Conservation (phyloP, 2,888 invertebrate species). For the Caenorhabditis uteleia region DNA sequence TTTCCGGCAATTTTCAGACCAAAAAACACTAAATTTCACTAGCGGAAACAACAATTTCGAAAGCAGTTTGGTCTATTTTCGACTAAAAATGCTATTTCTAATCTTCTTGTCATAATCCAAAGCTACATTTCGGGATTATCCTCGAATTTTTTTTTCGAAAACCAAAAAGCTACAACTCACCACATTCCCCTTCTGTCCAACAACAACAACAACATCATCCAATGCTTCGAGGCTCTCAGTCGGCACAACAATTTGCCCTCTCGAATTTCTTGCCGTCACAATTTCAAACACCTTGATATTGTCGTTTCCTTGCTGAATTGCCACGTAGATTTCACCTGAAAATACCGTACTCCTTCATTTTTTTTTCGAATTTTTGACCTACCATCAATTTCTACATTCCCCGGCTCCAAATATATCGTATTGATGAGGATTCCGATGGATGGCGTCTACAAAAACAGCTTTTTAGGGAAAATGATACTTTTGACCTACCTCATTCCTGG, state of each 20-base stretch:
- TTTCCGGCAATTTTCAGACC: too few species aligned
- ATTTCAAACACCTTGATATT: conserved; percentile 27
- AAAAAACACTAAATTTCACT: too few species aligned
- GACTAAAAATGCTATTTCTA: too few species aligned
- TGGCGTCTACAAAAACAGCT: conserved; percentile 5
- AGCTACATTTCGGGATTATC: too few species aligned
- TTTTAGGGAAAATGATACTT: not conserved
- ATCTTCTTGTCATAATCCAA: too few species aligned
- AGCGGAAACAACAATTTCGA: too few species aligned
- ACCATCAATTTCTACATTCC: conserved; percentile 32
- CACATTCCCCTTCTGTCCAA: conserved; percentile 21
- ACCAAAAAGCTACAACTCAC: too few species aligned
- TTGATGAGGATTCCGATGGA: conserved; percentile 12
- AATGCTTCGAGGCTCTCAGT: conserved; percentile 4
- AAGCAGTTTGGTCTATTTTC: too few species aligned
- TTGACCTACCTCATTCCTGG: conserved; percentile 3
- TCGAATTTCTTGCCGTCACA: conserved; percentile 21
- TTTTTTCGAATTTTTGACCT: not conserved
- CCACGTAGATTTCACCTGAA: conserved; percentile 21
- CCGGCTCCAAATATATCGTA: conserved; percentile 24
- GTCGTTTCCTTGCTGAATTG: conserved; percentile 16
- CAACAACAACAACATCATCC: conserved; percentile 26
- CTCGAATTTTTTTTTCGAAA: too few species aligned
- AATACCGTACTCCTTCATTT: not conserved
- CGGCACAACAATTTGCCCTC: conserved; percentile 21